Conservation (phyloP, 2,797 vertebrate genomes). For the Mycteria americana region DNA sequence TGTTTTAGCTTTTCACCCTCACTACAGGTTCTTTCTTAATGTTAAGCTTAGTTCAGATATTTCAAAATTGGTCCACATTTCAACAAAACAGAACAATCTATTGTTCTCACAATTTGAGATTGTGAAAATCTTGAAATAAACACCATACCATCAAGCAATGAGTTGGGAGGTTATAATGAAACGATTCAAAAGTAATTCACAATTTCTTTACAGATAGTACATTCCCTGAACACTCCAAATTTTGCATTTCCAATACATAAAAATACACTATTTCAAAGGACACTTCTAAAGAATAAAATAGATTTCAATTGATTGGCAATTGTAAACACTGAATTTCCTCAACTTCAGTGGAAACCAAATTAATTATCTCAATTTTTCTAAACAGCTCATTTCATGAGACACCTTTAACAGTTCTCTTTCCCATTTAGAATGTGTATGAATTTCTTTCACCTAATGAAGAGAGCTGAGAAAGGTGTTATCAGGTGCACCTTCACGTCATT, state of each 20-base stretch:
- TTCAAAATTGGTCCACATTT: neutral
- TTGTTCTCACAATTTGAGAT: neutral
- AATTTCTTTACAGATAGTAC: neutral
- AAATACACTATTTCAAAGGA: neutral
- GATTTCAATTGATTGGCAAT: neutral
- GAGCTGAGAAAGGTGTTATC: neutral
- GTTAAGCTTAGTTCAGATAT: neutral
- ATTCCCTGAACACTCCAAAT: neutral
- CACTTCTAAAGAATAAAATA: neutral
- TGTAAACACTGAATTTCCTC: neutral
- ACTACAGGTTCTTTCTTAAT: neutral
- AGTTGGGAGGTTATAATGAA: neutral
- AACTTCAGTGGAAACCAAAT: neutral
- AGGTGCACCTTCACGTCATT: neutral
- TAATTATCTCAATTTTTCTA: neutral
- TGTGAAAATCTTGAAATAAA: neutral
- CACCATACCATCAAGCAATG: neutral
- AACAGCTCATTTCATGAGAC: neutral
- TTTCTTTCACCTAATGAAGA: neutral
- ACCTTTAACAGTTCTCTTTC: neutral
- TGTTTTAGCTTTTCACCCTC: neutral
- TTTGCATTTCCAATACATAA: neutral
- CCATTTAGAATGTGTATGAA: fast-evolving
- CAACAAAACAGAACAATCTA: neutral
- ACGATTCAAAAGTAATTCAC: neutral